Evolutionary conservation across 2,888 invertebrate genomes (phyloP).

Genomic region (Caenorhabditis sp.): DNA sequence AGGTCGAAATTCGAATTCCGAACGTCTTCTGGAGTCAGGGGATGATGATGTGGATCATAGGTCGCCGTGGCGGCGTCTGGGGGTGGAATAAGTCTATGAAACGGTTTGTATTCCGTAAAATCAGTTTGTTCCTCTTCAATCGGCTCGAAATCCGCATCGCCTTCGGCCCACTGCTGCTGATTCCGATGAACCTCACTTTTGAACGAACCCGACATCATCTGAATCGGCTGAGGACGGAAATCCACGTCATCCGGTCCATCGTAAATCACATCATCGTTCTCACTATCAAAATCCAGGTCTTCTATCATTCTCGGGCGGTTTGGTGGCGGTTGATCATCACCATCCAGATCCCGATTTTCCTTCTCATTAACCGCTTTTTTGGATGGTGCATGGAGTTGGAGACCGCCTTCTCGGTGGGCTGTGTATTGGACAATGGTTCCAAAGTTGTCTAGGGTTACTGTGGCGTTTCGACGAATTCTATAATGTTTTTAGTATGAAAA

Average conservation of each 20-base stretch:
- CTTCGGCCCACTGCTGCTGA: neutral
- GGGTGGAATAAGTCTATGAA: no score
- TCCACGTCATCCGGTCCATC: neutral
- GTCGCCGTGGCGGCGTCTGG: no score
- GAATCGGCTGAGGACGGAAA: neutral
- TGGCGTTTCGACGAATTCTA: neutral
- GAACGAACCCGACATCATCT: neutral
- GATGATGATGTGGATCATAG: no score
- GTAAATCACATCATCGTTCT: neutral
- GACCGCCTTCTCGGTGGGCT: neutral
- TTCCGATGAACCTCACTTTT: no score
- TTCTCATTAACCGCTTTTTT: neutral
- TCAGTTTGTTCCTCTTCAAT: neutral
- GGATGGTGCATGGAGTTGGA: neutral
- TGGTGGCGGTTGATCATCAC: neutral
- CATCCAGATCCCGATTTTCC: neutral
- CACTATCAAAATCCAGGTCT: neutral
- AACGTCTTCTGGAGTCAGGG: neutral
- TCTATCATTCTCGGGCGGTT: neutral
- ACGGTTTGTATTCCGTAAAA: neutral
- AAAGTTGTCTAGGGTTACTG: neutral
- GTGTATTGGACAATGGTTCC: neutral
- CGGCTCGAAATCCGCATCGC: neutral
- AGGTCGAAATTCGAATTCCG: neutral
- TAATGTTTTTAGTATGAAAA: no score